Base-by-base conservation (phyloP, 2,888 invertebrate genomes). In the Epinotia demarniana region DNA sequence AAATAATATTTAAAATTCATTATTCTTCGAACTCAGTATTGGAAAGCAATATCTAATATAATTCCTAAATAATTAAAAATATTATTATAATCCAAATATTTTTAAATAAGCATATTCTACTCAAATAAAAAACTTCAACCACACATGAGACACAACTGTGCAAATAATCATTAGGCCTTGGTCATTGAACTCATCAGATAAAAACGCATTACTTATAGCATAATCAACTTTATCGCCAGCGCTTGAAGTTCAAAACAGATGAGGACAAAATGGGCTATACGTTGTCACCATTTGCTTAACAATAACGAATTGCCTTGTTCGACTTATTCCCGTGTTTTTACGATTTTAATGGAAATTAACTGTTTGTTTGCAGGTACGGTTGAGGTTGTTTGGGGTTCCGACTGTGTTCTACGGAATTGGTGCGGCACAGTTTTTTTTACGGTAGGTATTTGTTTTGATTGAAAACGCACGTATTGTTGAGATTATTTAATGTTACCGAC, bases 281-380 rank as follows among this genome's bases (percentile, higher is more conserved):
- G 70, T 73, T 75, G 75, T 75, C 61, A 58, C 64, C 64, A 61
- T 77, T 77, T 62, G 62, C 77, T 78, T 86, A 87, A 88, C 84
- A 83, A 85, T 83, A 85, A 87, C 79, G 79, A 80, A 85, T 84
- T 82, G 78, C 73, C 66, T 55, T 72, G 72, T 77, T 72, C 70
- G 70, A 64, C 62, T 76, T 63, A 76, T 67, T 69, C 70, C 46
- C 58, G 16, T 60, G 46, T 77, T 77, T 77, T 76, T 75, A 71
- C 39, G 73, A 77, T 79, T 81, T 82, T 83, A 82, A 81, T 82
- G 81, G 80, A 86, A 84, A 83, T 85, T 86, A 82, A 85, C 83
- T 79, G 80, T 80, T 82, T 81, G 76, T 81, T 85, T 84, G 66
- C 80, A 81, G 81, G 83, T 84, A 79, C 46, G 57, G 18, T 60